Percentiles rank a stretch among this genome's conserved stretches.
Evolutionary conservation across 1,140 invertebrate species (phyloP).

Genomic region (Megalonaias nervosa): DNA sequence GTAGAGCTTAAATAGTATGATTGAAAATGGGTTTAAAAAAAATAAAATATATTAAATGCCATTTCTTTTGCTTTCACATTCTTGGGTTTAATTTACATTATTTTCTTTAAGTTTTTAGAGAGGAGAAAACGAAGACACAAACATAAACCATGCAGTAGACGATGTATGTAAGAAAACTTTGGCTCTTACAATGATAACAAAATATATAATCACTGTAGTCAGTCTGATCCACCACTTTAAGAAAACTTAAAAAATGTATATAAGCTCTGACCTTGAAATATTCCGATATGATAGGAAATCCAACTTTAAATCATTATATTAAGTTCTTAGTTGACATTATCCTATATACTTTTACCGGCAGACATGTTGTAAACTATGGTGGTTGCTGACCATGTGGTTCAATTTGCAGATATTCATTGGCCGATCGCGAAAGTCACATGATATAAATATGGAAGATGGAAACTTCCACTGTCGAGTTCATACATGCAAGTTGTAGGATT

Average conservation of each 20-base stretch:
- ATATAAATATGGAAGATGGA: slow-evolving; percentile 34
- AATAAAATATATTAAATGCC: too few relatives aligned
- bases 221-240: background rate
- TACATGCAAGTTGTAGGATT: too few relatives aligned
- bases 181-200: background rate
- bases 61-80: too few relatives aligned
- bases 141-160: too few relatives aligned
- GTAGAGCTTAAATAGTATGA: too few relatives aligned
- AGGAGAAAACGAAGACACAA: too few relatives aligned
- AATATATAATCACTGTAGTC: background rate
- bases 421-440: slow-evolving; percentile 34
- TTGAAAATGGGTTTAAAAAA: too few relatives aligned
- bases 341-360: slow-evolving; percentile 11
- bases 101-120: too few relatives aligned
- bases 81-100: too few relatives aligned
- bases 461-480: too few relatives aligned
- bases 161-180: background rate
- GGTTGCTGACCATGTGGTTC: slow-evolving; percentile 62
- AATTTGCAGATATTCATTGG: slow-evolving; percentile 33
- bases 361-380: slow-evolving; percentile 66
- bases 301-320: background rate
- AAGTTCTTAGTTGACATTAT: background rate
- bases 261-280: background rate
- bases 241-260: background rate
- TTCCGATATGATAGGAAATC: background rate